Conservation (phyloP, 2,113 vertebrate species). For the Clarias magur region DNA sequence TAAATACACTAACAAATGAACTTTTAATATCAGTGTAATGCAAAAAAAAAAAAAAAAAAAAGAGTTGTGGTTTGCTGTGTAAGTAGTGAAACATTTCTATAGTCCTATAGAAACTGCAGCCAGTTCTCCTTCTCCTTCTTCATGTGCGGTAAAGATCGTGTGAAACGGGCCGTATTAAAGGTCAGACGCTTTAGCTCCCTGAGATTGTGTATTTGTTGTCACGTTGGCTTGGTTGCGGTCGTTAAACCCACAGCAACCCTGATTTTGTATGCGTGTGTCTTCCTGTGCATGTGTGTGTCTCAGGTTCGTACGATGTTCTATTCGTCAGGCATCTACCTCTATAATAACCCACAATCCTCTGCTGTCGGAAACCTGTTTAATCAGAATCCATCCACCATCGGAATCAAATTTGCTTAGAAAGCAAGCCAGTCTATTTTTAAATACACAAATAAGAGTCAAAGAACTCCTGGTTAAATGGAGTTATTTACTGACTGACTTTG, state of each 20-base stretch:
- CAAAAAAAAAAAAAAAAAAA: not conserved
- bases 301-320: not conserved
- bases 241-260: not conserved
- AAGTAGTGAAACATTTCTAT: not conserved
- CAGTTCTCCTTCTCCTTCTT: not conserved
- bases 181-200: not conserved
- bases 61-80: not conserved
- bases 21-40: not conserved
- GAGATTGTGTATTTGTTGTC: constrained; percentile 16
- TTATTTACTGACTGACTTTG: not conserved
- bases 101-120: not conserved
- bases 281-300: not conserved
- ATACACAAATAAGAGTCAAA: not conserved
- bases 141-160: not conserved
- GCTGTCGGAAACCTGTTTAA: too few species aligned
- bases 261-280: not conserved
- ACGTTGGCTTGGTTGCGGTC: constrained; percentile 24
- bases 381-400: not conserved
- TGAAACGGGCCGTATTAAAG: not conserved
- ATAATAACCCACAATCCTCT: not conserved
- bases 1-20: not conserved
- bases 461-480: not conserved
- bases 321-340: not conserved
- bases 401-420: not conserved
- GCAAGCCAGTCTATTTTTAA: not conserved